Evolutionary conservation across 2,797 vertebrate species (phyloP).

Genomic region (Odontamblyopus lacepedii): DNA sequence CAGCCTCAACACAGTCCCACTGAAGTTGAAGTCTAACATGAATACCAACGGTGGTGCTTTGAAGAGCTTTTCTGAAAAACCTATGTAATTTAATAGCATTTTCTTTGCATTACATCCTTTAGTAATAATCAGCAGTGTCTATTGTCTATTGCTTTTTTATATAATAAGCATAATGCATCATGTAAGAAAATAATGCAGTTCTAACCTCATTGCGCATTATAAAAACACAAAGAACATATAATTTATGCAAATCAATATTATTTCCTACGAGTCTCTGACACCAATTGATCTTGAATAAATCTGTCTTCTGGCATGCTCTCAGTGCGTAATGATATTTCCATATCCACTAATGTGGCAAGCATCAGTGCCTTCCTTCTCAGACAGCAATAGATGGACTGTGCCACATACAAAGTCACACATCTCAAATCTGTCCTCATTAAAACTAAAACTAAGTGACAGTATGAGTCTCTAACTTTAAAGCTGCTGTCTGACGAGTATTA

Average conservation of each 20-base stretch:
- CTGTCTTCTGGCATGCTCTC: not conserved
- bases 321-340: slow-evolving; percentile 2
- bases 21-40: slow-evolving; percentile 3
- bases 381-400: slow-evolving; percentile 15
- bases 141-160: not conserved
- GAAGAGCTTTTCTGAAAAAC: slow-evolving; percentile 8
- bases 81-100: not conserved
- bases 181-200: slow-evolving; percentile 8
- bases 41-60: not conserved
- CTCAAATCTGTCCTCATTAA: slow-evolving; percentile 42
- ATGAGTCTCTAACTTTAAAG: slow-evolving; percentile 26
- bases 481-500: slow-evolving; percentile 25
- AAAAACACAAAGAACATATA: not conserved
- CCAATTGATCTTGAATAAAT: slow-evolving; percentile 1
- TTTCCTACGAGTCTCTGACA: not conserved
- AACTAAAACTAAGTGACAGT: slow-evolving; percentile 31
- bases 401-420: slow-evolving; percentile 22
- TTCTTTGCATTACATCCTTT: not conserved
- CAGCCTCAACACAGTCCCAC: not conserved
- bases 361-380: not conserved
- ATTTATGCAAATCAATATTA: slow-evolving; percentile 6
- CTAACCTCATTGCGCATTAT: slow-evolving; percentile 3
- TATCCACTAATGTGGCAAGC: not conserved
- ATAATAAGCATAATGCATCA: not conserved
- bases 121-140: not conserved